These are phyloP conservation scores for Philaenus spumarius DNA, from an alignment of 1,140 invertebrate genomes.

Conservation along the genomic window DNA sequence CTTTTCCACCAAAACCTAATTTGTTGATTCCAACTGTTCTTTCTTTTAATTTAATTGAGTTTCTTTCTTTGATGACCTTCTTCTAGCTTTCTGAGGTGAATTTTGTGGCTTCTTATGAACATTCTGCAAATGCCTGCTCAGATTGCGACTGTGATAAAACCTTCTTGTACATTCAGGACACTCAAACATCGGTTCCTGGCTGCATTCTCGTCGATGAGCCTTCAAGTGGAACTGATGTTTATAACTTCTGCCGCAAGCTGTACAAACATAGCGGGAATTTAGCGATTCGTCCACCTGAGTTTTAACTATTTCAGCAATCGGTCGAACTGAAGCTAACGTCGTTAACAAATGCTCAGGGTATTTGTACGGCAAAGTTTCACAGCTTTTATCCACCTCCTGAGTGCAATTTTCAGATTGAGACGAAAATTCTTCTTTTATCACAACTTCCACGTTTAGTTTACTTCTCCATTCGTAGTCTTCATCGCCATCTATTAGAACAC, in stretches of 20 bases:
- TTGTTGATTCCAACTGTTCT: no score
- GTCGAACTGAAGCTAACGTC: not conserved
- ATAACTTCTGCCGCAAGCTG: slow-evolving; percentile 28
- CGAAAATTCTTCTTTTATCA: no score
- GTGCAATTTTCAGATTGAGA: no score
- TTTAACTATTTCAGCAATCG: not conserved
- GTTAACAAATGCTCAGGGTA: not conserved
- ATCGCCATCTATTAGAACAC: no score
- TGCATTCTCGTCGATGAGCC: slow-evolving; percentile 29
- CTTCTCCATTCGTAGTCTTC: no score
- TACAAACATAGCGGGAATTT: slow-evolving; percentile 15
- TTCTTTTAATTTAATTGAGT: no score
- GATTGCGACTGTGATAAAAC: slow-evolving; percentile 22
- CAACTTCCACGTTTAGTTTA: no score
- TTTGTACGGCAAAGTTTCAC: no score
- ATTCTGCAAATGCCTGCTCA: slow-evolving; percentile 22
- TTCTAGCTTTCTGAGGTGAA: not conserved
- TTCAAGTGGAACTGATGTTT: slow-evolving; percentile 28
- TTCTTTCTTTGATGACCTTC: not conserved
- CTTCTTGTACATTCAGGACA: slow-evolving; percentile 36
- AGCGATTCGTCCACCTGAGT: not conserved
- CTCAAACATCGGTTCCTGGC: slow-evolving; percentile 26
- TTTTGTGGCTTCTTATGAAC: slow-evolving; percentile 17
- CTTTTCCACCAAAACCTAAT: no score
- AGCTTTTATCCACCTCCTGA: no score